Evolutionary conservation across 2,888 invertebrate genomes (phyloP).

Genomic region (Agrochola lota): DNA sequence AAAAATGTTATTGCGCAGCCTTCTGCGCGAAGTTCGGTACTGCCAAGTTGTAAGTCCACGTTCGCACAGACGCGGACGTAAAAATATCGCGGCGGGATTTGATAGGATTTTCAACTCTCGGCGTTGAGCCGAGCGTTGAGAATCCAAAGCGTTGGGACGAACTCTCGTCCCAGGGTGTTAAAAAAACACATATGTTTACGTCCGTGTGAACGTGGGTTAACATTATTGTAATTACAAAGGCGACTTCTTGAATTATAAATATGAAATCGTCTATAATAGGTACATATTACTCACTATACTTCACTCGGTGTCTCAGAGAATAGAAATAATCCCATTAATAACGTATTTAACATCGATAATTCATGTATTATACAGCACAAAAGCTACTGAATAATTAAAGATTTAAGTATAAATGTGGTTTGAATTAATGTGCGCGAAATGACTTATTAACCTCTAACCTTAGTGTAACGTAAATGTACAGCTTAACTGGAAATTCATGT

Average conservation of each 20-base stretch:
- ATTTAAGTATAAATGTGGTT: constrained; percentile 37
- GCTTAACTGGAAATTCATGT: constrained; percentile 41
- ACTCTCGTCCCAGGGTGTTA: too few species aligned
- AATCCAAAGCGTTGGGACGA: too few species aligned
- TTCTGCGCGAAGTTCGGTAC: too few species aligned
- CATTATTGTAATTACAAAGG: constrained; percentile 68
- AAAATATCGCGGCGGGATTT: too few species aligned
- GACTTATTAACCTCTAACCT: constrained; percentile 50
- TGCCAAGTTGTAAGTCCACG: constrained; percentile 10
- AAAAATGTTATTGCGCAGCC: too few species aligned
- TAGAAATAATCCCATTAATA: constrained; percentile 69
- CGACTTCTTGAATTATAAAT: constrained; percentile 73
- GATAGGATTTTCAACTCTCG: too few species aligned
- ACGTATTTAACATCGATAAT: constrained; percentile 57
- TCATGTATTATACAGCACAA: constrained; percentile 36
- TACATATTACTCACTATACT: constrained; percentile 57
- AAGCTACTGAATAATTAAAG: constrained; percentile 52
- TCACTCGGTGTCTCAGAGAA: constrained; percentile 60
- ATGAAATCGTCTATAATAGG: constrained; percentile 66
- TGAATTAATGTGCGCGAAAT: constrained; percentile 43
- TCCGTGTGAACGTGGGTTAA: too few species aligned
- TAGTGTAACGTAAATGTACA: constrained; percentile 22
- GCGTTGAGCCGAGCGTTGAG: too few species aligned
- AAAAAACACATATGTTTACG: too few species aligned
- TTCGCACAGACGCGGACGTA: too few species aligned